phyloP scores from a whole-genome alignment of 1,140 invertebrate species.

The Calliphora vicina region DNA sequence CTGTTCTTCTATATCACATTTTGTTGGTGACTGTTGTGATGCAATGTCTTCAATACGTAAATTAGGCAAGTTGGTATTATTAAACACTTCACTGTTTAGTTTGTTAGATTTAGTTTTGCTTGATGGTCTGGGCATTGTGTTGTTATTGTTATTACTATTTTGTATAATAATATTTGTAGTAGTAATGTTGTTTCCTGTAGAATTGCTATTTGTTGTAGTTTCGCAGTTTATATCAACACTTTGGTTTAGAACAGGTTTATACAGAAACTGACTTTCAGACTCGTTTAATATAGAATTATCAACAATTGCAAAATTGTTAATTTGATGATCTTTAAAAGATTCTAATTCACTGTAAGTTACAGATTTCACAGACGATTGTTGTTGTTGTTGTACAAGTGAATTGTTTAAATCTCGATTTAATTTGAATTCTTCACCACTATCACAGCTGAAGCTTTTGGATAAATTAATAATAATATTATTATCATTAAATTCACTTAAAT shows the following conservation, averaged over 20 bases:
- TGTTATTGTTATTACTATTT: slow-evolving; percentile 1
- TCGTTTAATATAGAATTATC: background rate
- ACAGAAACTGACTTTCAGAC: background rate
- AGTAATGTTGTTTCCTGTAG: background rate
- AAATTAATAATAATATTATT: background rate
- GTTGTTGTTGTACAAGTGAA: background rate
- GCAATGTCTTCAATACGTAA: slow-evolving; percentile 55
- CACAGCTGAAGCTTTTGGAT: background rate
- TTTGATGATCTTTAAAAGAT: background rate
- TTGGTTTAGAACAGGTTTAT: background rate
- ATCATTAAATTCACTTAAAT: background rate
- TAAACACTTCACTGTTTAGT: background rate
- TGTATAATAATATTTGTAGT: background rate
- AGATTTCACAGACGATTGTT: background rate
- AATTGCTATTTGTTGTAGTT: background rate
- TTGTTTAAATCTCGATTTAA: background rate
- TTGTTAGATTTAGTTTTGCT: slow-evolving; percentile 25
- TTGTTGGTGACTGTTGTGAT: slow-evolving; percentile 41
- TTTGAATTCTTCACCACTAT: background rate
- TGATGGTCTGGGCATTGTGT: slow-evolving; percentile 35
- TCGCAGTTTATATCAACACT: background rate
- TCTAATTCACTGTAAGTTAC: background rate
- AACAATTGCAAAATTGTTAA: background rate
- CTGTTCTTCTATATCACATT: slow-evolving; percentile 68
- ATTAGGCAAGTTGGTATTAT: slow-evolving; percentile 28